phyloP scores from a whole-genome alignment of 2,888 invertebrate genomes.

The Acleris literana region DNA sequence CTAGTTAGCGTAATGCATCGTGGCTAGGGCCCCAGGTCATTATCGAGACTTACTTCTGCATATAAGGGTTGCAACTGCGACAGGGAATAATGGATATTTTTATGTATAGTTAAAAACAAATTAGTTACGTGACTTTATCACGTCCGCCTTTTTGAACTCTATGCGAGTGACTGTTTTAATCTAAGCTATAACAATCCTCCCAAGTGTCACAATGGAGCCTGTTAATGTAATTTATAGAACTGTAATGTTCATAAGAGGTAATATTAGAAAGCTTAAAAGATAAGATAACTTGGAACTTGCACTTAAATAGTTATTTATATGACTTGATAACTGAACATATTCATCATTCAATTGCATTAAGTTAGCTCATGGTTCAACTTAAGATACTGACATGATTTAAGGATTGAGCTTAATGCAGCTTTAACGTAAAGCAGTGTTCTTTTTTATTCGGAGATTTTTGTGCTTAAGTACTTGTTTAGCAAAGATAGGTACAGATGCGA shows the following conservation, averaged over 20 bases:
- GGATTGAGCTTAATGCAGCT: neutral
- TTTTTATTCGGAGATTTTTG: too few species aligned
- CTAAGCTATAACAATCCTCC: conserved; percentile 1
- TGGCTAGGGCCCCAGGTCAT: too few species aligned
- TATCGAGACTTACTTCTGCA: too few species aligned
- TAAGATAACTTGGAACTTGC: neutral
- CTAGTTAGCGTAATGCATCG: too few species aligned
- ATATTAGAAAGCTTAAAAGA: neutral
- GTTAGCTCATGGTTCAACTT: neutral
- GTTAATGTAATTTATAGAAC: conserved; percentile 1
- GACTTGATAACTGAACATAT: neutral
- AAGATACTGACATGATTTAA: neutral
- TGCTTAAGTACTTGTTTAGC: too few species aligned
- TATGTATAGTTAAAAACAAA: too few species aligned
- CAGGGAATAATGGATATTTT: too few species aligned
- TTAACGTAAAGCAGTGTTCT: too few species aligned
- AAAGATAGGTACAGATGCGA: too few species aligned
- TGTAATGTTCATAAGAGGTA: neutral
- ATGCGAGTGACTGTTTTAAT: neutral
- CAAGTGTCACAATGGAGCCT: conserved; percentile 1
- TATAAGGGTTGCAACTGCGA: too few species aligned
- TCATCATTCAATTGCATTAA: neutral
- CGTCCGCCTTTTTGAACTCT: too few species aligned
- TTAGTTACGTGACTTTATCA: too few species aligned
- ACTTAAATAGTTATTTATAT: neutral